Percentiles rank a stretch among this genome's conserved stretches.
Evolutionary conservation across 2,797 vertebrate species (phyloP).

Genomic region (Ataeniobius toweri): DNA sequence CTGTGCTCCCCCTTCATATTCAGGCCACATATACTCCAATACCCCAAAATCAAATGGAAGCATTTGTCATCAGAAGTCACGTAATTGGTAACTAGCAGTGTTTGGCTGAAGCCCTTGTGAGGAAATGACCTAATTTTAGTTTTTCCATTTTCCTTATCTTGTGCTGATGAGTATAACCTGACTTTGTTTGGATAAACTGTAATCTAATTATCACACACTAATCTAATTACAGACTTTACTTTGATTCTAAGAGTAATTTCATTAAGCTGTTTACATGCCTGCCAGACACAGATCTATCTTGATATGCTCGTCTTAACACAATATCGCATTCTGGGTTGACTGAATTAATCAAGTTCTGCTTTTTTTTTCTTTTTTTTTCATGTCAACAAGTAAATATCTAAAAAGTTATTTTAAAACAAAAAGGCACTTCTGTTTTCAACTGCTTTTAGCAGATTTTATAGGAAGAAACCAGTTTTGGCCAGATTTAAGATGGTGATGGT

Average conservation of each 20-base stretch:
- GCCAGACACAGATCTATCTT: slow-evolving; percentile 54
- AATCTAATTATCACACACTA: slow-evolving; percentile 71
- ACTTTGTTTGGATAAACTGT: slow-evolving; percentile 69
- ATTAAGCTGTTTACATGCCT: slow-evolving; percentile 68
- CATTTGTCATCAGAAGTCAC: neutral
- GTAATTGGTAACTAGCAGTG: neutral
- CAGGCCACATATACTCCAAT: neutral
- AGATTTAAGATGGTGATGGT: slow-evolving; percentile 18
- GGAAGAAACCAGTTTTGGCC: neutral
- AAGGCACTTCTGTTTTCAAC: slow-evolving; percentile 18
- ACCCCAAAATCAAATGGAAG: neutral
- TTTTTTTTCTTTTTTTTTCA: slow-evolving; percentile 17
- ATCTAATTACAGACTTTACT: slow-evolving; percentile 71
- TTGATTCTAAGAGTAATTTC: slow-evolving; percentile 66
- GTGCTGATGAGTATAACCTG: slow-evolving; percentile 47
- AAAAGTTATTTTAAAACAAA: slow-evolving; percentile 10
- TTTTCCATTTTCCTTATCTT: slow-evolving; percentile 23
- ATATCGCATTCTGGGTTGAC: slow-evolving; percentile 48
- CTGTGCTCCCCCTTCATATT: neutral
- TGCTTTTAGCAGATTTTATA: neutral
- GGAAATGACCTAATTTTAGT: slow-evolving; percentile 60
- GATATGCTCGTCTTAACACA: slow-evolving; percentile 49
- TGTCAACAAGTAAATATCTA: slow-evolving; percentile 24
- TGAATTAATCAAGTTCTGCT: slow-evolving; percentile 39
- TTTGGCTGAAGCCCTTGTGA: slow-evolving; percentile 31